Percentiles rank a stretch among this genome's conserved stretches.
These are phyloP conservation scores for Laticauda colubrina DNA, from an alignment of 2,113 vertebrate species.

Conservation along the genomic window DNA sequence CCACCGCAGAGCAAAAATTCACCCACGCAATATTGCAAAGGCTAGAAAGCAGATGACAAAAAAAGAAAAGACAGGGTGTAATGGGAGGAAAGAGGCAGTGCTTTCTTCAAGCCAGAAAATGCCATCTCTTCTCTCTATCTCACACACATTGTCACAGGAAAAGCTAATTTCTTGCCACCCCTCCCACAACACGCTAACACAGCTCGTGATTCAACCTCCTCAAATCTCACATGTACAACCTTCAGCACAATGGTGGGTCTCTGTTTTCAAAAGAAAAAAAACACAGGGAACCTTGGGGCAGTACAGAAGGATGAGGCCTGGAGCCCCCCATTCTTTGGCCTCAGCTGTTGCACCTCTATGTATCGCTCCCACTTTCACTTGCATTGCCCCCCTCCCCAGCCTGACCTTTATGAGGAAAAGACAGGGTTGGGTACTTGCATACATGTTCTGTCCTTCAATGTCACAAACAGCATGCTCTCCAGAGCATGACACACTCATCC, in stretches of 20 bases:
- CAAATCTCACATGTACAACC: conserved; percentile 26
- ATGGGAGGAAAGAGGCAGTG: background rate
- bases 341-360: conserved; percentile 41
- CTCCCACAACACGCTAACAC: conserved; percentile 1
- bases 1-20: conserved; percentile 1
- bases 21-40: background rate
- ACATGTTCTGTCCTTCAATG: conserved; percentile 50
- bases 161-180: conserved; percentile 17
- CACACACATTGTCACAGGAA: conserved; percentile 12
- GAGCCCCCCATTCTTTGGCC: conserved; percentile 45
- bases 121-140: background rate
- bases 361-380: conserved; percentile 44
- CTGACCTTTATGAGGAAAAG: conserved; percentile 45
- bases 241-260: conserved; percentile 44
- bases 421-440: conserved; percentile 27
- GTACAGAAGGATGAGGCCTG: conserved; percentile 38
- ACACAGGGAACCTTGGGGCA: conserved; percentile 30
- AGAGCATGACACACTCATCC: conserved; percentile 57
- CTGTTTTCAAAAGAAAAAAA: conserved; percentile 41
- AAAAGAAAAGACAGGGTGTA: background rate
- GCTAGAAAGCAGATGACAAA: background rate
- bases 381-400: conserved; percentile 63
- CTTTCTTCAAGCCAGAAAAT: conserved; percentile 28
- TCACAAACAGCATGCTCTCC: conserved; percentile 58
- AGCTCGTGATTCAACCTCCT: background rate